Conservation (phyloP, 2,113 vertebrate genomes). For the Notarius lentiginosus region DNA sequence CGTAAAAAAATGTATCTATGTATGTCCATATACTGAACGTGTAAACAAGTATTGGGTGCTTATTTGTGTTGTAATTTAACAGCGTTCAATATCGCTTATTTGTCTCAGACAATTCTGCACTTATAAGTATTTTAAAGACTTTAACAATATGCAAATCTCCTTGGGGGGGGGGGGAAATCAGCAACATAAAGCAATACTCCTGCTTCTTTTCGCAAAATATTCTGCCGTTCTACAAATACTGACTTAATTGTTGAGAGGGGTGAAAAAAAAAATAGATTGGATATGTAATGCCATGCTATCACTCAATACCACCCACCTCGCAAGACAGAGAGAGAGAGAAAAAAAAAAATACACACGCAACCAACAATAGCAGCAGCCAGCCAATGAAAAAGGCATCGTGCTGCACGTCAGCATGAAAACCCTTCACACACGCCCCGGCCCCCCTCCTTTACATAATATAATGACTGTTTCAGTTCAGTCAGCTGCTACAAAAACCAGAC, state of each 20-base stretch:
- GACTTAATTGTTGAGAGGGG: constrained; percentile 57
- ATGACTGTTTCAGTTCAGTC: constrained; percentile 60
- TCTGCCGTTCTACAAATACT: constrained; percentile 20
- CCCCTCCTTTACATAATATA: constrained; percentile 54
- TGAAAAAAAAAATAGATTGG: constrained; percentile 46
- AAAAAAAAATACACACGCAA: constrained; percentile 12
- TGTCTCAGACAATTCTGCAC: not conserved
- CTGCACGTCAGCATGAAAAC: constrained; percentile 58
- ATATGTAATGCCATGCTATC: constrained; percentile 27
- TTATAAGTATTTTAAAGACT: not conserved
- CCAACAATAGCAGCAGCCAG: constrained; percentile 59
- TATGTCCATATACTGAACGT: not conserved
- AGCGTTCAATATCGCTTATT: not conserved
- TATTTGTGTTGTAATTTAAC: not conserved
- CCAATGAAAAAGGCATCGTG: constrained; percentile 62
- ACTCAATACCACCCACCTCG: constrained; percentile 59
- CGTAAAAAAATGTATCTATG: not conserved
- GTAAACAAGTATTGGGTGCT: not conserved
- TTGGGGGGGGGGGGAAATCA: not conserved
- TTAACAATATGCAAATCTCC: not conserved
- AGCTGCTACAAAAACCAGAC: constrained; percentile 59
- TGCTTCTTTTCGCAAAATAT: constrained; percentile 9
- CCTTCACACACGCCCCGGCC: constrained; percentile 15
- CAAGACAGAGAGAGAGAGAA: constrained; percentile 29
- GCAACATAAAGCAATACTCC: not conserved